These are phyloP conservation scores for Oncorhynchus mykiss DNA, from an alignment of 2,113 vertebrate genomes.

Conservation along the genomic window DNA sequence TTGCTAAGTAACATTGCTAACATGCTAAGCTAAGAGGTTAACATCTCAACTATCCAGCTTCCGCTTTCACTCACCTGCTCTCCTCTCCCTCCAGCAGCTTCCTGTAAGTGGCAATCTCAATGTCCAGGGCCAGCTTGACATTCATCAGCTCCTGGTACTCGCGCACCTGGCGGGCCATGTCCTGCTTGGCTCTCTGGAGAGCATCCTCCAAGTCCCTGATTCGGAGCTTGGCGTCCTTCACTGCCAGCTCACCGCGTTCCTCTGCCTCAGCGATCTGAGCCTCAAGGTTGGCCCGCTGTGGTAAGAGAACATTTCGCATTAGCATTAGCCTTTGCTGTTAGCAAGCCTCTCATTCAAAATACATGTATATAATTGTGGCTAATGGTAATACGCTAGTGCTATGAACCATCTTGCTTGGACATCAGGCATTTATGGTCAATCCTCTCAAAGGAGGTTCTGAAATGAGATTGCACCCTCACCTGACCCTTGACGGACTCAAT, in stretches of 20 bases:
- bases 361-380: no score
- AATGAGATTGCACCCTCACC: slow-evolving; percentile 63
- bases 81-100: slow-evolving; percentile 93
- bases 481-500: slow-evolving; percentile 80
- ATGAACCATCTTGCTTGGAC: background rate
- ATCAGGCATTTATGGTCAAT: no score
- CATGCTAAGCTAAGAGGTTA: no score
- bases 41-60: background rate
- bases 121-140: slow-evolving; percentile 87
- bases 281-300: slow-evolving; percentile 83
- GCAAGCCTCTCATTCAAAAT: no score
- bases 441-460: no score
- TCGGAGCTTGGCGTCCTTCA: slow-evolving; percentile 83
- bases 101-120: slow-evolving; percentile 92
- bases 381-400: background rate
- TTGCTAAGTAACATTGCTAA: no score
- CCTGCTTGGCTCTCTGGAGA: slow-evolving; percentile 85
- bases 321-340: no score
- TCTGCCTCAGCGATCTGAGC: slow-evolving; percentile 83
- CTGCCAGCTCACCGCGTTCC: slow-evolving; percentile 84
- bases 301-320: background rate
- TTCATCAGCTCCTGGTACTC: slow-evolving; percentile 95
- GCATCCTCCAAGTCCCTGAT: slow-evolving; percentile 83
- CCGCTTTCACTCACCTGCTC: slow-evolving; percentile 70
- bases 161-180: slow-evolving; percentile 84